Percentiles rank a stretch among this genome's conserved stretches.
Conservation (phyloP, 37 sponge, comb jelly and placozoan genomes). For the Geodia barretti region DNA sequence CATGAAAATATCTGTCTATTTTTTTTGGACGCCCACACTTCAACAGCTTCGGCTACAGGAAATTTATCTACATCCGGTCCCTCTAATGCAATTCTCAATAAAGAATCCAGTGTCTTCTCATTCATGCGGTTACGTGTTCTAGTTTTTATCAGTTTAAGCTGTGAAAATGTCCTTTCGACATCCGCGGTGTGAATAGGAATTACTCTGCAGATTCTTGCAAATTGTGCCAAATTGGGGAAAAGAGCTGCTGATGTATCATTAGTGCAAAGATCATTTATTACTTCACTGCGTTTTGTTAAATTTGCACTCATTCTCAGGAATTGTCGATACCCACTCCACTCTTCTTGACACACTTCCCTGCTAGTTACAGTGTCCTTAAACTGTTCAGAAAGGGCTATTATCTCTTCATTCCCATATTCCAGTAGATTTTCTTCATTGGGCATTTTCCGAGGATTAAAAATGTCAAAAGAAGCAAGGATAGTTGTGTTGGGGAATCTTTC, state of each 20-base stretch:
- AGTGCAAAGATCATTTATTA: background rate
- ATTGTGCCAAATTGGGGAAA: background rate
- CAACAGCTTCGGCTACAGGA: constrained; percentile 13
- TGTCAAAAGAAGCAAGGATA: constrained; percentile 12
- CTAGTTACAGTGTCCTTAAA: background rate
- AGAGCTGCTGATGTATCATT: background rate
- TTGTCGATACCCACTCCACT: background rate
- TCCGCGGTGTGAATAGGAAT: background rate
- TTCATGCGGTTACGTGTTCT: constrained; percentile 31
- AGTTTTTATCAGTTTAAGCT: background rate
- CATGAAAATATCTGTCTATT: constrained; percentile 3
- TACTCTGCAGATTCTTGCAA: background rate
- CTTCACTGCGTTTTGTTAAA: background rate
- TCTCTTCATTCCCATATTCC: background rate
- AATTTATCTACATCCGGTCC: constrained; percentile 13
- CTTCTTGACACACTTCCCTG: background rate
- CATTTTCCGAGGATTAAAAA: constrained; percentile 3
- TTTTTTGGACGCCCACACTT: constrained; percentile 22
- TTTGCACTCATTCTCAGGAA: background rate
- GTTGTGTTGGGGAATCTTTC: constrained; percentile 9
- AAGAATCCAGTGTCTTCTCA: constrained; percentile 30
- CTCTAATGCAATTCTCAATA: constrained; percentile 11
- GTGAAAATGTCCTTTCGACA: background rate
- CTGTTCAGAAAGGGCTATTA: background rate
- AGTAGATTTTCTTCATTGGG: background rate